A percentile compares a stretch with the other conserved stretches of the same genome.
These are phyloP conservation scores for Molorchus minor DNA, from an alignment of 2,888 invertebrate genomes.

Conservation along the genomic window DNA sequence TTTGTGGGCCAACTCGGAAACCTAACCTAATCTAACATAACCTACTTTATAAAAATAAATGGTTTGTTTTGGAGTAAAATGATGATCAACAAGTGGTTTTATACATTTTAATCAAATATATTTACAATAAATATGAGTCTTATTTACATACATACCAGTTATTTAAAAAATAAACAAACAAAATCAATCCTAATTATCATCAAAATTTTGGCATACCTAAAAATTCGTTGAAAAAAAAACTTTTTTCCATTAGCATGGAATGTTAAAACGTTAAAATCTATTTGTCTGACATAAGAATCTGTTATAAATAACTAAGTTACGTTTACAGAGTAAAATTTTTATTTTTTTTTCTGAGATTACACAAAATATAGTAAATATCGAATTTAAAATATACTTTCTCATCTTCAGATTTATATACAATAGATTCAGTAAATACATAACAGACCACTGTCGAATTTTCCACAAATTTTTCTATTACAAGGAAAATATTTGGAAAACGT, in stretches of 20 bases:
- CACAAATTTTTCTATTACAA: constrained; percentile 18
- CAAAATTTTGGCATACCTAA: constrained; percentile 33
- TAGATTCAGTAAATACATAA: constrained; percentile 38
- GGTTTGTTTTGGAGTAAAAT: too few relatives aligned
- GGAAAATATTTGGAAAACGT: constrained; percentile 30
- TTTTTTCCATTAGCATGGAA: constrained; percentile 37
- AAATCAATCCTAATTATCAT: constrained; percentile 26
- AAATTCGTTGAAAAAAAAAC: constrained; percentile 38
- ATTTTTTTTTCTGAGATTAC: too few relatives aligned
- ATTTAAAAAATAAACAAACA: constrained; percentile 42
- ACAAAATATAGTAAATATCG: neutral
- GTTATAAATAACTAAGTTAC: constrained; percentile 3
- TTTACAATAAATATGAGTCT: constrained; percentile 55
- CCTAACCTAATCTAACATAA: too few relatives aligned
- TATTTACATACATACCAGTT: constrained; percentile 51
- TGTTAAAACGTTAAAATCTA: too few relatives aligned
- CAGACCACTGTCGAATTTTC: constrained; percentile 30
- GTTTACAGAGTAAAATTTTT: too few relatives aligned
- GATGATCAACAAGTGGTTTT: too few relatives aligned
- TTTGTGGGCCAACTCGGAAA: too few relatives aligned
- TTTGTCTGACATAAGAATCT: constrained; percentile 35
- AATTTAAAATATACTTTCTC: constrained; percentile 16
- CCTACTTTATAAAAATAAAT: too few relatives aligned
- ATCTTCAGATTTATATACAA: constrained; percentile 36
- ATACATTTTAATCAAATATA: constrained; percentile 55